A percentile compares a stretch with the other conserved stretches of the same genome.
Evolutionary conservation across 1,140 invertebrate species (phyloP).

Genomic region (Apis laboriosa): DNA sequence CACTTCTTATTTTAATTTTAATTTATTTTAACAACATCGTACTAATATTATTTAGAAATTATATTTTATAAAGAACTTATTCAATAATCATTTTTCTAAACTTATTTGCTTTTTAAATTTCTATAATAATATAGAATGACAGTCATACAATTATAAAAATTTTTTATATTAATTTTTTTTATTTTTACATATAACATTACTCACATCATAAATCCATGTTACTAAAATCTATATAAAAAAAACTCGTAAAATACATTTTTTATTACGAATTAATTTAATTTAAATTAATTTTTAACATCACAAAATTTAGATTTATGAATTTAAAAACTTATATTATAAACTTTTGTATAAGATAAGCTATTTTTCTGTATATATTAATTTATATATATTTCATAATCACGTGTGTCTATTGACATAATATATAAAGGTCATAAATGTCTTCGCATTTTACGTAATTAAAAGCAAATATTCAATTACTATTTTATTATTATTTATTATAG

Average conservation of each 20-base stretch:
- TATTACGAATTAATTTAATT: too few relatives aligned
- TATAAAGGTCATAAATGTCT: neutral
- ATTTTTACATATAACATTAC: neutral
- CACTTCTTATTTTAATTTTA: neutral
- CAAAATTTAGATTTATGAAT: neutral
- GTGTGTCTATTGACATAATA: neutral
- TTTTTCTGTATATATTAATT: neutral
- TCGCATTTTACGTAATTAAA: slow-evolving; percentile 3
- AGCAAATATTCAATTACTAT: neutral
- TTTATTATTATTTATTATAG: neutral
- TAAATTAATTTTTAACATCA: neutral
- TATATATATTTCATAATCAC: slow-evolving; percentile 16
- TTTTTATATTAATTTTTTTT: slow-evolving; percentile 19
- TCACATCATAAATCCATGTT: slow-evolving; percentile 19
- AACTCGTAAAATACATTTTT: neutral
- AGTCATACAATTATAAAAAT: neutral
- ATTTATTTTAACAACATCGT: neutral
- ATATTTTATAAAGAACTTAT: neutral
- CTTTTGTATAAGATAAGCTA: neutral
- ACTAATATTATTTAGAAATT: neutral
- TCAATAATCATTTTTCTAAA: slow-evolving; percentile 1
- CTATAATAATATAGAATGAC: neutral
- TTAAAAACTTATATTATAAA: neutral
- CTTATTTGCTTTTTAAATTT: slow-evolving; percentile 41
- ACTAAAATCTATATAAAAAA: neutral